phyloP scores from a whole-genome alignment of 1,140 invertebrate species.

The Megathymus violae region DNA sequence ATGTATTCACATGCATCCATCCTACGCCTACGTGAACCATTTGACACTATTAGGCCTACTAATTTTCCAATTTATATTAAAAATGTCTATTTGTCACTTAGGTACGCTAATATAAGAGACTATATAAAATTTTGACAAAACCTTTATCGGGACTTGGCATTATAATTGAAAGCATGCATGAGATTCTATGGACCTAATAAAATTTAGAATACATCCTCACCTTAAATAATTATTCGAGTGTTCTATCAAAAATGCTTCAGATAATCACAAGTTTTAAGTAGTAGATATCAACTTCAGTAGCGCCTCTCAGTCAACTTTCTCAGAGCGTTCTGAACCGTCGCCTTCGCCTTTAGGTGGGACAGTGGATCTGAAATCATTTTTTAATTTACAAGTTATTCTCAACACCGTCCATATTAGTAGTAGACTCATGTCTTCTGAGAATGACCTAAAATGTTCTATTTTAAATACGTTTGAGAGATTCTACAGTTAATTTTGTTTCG shows the following conservation, averaged over 20 bases:
- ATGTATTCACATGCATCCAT: constrained; percentile 23
- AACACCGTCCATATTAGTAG: neutral
- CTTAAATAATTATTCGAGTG: constrained; percentile 38
- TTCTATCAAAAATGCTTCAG: constrained; percentile 55
- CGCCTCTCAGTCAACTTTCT: constrained; percentile 79
- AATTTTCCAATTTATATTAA: constrained; percentile 12
- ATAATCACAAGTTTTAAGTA: constrained; percentile 52
- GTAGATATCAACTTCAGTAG: constrained; percentile 53
- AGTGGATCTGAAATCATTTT: constrained; percentile 74
- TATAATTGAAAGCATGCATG: constrained; percentile 33
- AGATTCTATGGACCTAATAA: constrained; percentile 16
- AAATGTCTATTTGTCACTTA: constrained; percentile 17
- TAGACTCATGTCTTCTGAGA: constrained; percentile 1
- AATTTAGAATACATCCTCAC: constrained; percentile 31
- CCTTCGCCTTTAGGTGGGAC: constrained; percentile 79
- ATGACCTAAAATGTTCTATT: constrained; percentile 13
- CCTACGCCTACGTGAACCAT: constrained; percentile 14
- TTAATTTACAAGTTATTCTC: neutral
- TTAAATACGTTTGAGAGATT: constrained; percentile 9
- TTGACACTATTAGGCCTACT: constrained; percentile 29
- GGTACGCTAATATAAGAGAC: constrained; percentile 2
- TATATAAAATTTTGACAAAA: constrained; percentile 9
- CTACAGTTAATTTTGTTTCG: constrained; percentile 1
- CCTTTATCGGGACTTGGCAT: constrained; percentile 10
- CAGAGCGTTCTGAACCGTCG: constrained; percentile 81